Conservation (phyloP, 1,140 invertebrate genomes). For the Brachionus angularis region DNA sequence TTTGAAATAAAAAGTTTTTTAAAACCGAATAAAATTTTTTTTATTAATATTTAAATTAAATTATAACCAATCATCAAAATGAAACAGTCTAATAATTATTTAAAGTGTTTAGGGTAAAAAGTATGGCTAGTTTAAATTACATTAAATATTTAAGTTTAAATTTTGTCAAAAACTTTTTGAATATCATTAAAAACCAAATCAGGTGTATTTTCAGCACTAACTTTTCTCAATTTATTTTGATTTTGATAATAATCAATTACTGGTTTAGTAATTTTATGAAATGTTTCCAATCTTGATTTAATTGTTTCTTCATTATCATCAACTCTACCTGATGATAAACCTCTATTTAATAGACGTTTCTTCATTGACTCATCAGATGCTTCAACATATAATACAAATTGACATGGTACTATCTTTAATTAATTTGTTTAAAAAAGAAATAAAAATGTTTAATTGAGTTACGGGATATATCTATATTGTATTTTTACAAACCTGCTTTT, state of each 20-base stretch:
- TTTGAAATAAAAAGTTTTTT: too few relatives aligned
- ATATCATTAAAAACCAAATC: constrained; percentile 40
- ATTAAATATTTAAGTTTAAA: too few relatives aligned
- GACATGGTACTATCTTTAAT: neutral
- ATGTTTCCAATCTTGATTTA: constrained; percentile 83
- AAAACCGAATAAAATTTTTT: too few relatives aligned
- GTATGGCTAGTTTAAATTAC: too few relatives aligned
- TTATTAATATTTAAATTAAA: too few relatives aligned
- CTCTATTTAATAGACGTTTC: constrained; percentile 75
- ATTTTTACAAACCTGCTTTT: constrained; percentile 66
- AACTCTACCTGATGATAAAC: constrained; percentile 78
- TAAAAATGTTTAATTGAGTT: neutral
- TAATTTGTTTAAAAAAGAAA: neutral
- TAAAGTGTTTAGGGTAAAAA: too few relatives aligned
- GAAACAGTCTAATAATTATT: too few relatives aligned
- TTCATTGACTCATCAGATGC: constrained; percentile 78
- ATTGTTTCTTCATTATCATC: constrained; percentile 98
- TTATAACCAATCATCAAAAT: too few relatives aligned
- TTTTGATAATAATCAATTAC: constrained; percentile 80
- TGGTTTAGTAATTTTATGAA: constrained; percentile 80
- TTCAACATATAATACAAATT: constrained; percentile 60
- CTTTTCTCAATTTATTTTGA: constrained; percentile 61
- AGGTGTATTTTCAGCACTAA: constrained; percentile 22
- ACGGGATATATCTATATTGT: too few relatives aligned
- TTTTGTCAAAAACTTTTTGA: neutral